Evolutionary conservation across 2,797 vertebrate species (phyloP).

Genomic region (Carcharodon carcharias): DNA sequence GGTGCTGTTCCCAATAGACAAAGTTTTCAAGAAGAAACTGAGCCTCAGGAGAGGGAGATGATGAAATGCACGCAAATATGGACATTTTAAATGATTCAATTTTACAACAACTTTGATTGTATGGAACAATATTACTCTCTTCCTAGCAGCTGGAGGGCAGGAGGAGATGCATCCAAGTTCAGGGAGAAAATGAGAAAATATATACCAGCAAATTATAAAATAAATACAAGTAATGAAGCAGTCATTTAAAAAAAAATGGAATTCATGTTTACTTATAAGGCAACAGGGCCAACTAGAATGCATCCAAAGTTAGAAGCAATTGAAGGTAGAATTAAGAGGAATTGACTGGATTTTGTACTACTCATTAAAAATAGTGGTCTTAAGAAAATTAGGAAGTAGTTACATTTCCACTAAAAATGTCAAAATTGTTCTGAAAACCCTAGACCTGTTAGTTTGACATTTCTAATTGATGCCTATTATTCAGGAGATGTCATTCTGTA

Average conservation of each 20-base stretch:
- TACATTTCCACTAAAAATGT: background rate
- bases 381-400: background rate
- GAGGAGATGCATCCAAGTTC: background rate
- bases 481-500: background rate
- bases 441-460: background rate
- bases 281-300: background rate
- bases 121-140: background rate
- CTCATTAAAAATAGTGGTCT: background rate
- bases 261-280: background rate
- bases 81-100: background rate
- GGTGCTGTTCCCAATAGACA: background rate
- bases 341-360: background rate
- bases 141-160: background rate
- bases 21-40: background rate
- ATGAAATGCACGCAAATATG: background rate
- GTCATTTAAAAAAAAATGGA: background rate
- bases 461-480: background rate
- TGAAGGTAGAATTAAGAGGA: background rate
- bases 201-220: background rate
- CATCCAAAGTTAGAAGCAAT: background rate
- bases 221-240: background rate
- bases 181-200: background rate
- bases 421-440: background rate
- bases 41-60: background rate
- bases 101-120: background rate